These are phyloP conservation scores for Blennius ocellaris DNA, from an alignment of 2,113 vertebrate genomes.

Conservation along the genomic window DNA sequence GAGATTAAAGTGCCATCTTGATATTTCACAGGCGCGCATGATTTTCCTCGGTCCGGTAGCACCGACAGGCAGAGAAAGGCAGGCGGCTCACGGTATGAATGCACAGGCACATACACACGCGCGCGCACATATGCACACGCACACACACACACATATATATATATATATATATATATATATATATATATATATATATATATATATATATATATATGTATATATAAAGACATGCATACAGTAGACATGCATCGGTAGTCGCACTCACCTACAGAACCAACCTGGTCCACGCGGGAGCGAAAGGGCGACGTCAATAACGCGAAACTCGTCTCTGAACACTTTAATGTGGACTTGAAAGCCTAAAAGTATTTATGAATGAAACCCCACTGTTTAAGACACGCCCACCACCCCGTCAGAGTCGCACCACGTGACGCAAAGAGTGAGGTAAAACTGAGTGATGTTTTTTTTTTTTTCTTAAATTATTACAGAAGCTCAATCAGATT, in stretches of 20 bases:
- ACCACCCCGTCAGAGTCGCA: slow-evolving; percentile 73
- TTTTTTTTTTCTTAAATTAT: neutral
- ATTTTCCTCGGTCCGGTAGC: slow-evolving; percentile 42
- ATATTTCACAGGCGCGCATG: slow-evolving; percentile 27
- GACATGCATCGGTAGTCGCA: slow-evolving; percentile 21
- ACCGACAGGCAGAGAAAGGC: slow-evolving; percentile 19
- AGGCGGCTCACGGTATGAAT: neutral
- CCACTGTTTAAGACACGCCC: slow-evolving; percentile 80
- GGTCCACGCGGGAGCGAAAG: slow-evolving; percentile 68
- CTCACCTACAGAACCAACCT: slow-evolving; percentile 78
- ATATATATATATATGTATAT: no score
- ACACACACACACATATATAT: neutral
- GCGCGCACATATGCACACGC: neutral
- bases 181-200: no score
- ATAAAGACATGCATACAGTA: neutral
- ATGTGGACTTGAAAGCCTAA: slow-evolving; percentile 78
- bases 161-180: no score
- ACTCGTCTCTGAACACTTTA: slow-evolving; percentile 71
- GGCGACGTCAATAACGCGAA: slow-evolving; percentile 45
- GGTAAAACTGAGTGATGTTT: slow-evolving; percentile 43
- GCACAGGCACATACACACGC: slow-evolving; percentile 6
- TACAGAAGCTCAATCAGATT: no score
- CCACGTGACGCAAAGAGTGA: slow-evolving; percentile 75
- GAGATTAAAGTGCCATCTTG: slow-evolving; percentile 13
- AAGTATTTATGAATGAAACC: slow-evolving; percentile 88